Evolutionary conservation across 35 echinoderm and acorn worm species (phyloP).

Genomic region (Nesometra sesokonis): DNA sequence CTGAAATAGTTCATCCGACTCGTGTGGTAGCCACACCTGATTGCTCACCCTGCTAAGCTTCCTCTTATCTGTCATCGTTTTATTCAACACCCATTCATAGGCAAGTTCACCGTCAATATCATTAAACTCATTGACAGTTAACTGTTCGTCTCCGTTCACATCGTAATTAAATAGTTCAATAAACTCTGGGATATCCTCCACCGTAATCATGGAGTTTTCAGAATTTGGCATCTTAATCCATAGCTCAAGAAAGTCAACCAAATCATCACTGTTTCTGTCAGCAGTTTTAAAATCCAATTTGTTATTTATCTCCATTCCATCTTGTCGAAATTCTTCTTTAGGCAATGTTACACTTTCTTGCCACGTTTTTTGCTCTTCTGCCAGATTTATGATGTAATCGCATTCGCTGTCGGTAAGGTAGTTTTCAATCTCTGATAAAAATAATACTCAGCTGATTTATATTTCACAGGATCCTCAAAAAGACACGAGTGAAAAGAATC

Average conservation of each 20-base stretch:
- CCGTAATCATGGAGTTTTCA: neutral
- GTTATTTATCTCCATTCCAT: neutral
- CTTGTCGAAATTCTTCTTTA: neutral
- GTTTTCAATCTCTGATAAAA: neutral
- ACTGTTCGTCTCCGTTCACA: neutral
- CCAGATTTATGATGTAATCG: neutral
- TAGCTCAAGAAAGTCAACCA: neutral
- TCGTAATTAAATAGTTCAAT: neutral
- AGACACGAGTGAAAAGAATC: too few relatives aligned
- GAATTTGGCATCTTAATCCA: neutral
- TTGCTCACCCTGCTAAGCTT: neutral
- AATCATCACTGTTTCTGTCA: neutral
- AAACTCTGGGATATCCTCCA: neutral
- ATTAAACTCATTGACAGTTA: neutral
- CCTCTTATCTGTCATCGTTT: neutral
- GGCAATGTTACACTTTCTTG: neutral
- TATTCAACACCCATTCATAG: neutral
- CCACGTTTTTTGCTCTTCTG: neutral
- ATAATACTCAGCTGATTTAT: too few relatives aligned
- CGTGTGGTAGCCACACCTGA: neutral
- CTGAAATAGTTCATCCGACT: too few relatives aligned
- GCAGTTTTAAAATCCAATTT: neutral
- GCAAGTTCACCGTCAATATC: neutral
- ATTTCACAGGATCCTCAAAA: too few relatives aligned
- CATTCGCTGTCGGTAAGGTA: neutral